phyloP scores from a whole-genome alignment of 2,797 vertebrate species.

The Neolamprologus multifasciatus region DNA sequence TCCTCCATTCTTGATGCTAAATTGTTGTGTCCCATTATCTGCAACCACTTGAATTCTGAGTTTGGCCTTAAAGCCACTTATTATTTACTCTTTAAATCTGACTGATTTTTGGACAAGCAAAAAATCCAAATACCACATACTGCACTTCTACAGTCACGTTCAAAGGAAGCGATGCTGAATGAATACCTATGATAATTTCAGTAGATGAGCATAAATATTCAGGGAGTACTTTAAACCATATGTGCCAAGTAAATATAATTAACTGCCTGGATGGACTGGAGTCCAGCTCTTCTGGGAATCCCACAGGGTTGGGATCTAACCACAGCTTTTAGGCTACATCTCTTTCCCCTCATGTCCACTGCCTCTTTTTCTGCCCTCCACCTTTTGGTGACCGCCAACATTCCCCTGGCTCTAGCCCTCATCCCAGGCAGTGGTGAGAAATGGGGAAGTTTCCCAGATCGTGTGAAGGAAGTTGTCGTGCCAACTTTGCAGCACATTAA shows the following conservation, averaged over 20 bases:
- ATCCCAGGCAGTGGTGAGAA: conserved; percentile 32
- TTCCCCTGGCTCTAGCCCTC: neutral
- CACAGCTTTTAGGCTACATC: conserved; percentile 8
- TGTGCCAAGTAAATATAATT: neutral
- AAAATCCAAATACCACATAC: neutral
- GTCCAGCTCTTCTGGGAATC: neutral
- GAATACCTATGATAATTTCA: neutral
- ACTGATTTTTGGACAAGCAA: neutral
- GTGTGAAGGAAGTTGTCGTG: conserved; percentile 57
- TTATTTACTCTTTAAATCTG: neutral
- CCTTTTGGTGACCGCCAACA: neutral
- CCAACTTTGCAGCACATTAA: conserved; percentile 63
- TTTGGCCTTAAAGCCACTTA: neutral
- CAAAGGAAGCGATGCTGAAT: neutral
- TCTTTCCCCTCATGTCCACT: neutral
- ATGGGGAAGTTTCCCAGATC: conserved; percentile 41
- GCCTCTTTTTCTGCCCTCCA: neutral
- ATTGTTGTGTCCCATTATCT: neutral
- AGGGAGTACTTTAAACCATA: neutral
- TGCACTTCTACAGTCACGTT: neutral
- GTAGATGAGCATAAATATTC: neutral
- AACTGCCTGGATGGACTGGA: neutral
- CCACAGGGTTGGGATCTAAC: neutral
- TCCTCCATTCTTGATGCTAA: neutral
- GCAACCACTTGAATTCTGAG: neutral